These are phyloP conservation scores for Triplophysa yarkandensis DNA, from an alignment of 2,797 vertebrate species.

Conservation along the genomic window DNA sequence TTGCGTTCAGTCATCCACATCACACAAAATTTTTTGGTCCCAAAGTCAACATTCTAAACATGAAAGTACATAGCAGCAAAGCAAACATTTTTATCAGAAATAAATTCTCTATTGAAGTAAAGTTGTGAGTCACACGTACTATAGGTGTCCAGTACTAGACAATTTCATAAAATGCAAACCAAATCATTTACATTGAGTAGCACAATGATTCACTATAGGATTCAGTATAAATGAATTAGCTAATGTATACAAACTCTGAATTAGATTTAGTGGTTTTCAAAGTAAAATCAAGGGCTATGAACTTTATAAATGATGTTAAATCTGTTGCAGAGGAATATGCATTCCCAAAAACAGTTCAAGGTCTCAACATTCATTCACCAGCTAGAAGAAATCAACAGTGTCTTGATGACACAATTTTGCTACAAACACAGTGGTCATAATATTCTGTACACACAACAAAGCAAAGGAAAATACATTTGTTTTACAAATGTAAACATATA, in stretches of 20 bases:
- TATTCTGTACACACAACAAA: conserved; percentile 3
- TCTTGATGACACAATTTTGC: neutral
- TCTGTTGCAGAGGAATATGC: conserved; percentile 12
- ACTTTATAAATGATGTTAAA: conserved; percentile 16
- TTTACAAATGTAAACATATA: conserved; percentile 32
- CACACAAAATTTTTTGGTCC: conserved; percentile 28
- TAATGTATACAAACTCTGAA: conserved; percentile 1
- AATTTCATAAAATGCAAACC: neutral
- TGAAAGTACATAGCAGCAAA: conserved; percentile 10
- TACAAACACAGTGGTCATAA: conserved; percentile 31
- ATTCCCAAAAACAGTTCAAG: conserved; percentile 29
- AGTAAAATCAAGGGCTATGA: conserved; percentile 8
- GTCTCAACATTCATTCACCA: conserved; percentile 24
- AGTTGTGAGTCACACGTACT: neutral
- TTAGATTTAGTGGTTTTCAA: conserved; percentile 9
- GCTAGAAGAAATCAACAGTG: neutral
- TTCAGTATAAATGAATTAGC: conserved; percentile 26
- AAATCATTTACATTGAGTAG: neutral
- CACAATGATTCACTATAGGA: neutral
- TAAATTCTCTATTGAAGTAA: neutral
- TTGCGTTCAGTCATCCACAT: conserved; percentile 4
- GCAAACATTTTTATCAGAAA: neutral
- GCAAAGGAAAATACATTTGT: conserved; percentile 24
- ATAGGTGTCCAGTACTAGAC: neutral
- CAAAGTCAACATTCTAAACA: conserved; percentile 24